Conservation (phyloP, 2,888 invertebrate species). For the Drosophila sordidapex region DNA sequence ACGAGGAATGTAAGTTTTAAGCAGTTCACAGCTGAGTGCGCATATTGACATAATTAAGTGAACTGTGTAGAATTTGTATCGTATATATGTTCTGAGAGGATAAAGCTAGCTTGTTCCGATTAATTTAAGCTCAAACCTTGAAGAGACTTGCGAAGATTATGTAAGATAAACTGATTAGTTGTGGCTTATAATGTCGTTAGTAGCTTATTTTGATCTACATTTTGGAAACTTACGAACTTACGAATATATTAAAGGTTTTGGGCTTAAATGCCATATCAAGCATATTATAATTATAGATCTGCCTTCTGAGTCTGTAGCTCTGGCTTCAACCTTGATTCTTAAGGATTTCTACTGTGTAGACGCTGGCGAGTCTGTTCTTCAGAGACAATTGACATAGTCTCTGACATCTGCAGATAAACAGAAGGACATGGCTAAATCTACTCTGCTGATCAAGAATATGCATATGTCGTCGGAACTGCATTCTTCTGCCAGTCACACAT, state of each 20-base stretch:
- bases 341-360: neutral
- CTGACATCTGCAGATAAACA: no score
- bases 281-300: neutral
- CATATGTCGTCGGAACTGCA: neutral
- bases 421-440: no score
- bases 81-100: neutral
- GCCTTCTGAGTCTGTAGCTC: no score
- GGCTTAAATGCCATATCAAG: accelerated
- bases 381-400: neutral
- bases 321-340: neutral
- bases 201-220: neutral
- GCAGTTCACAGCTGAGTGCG: neutral
- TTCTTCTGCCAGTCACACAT: neutral
- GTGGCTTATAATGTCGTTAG: neutral
- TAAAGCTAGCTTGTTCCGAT: neutral
- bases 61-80: neutral
- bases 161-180: neutral
- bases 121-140: neutral
- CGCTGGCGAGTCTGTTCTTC: neutral
- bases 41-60: neutral
- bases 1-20: neutral
- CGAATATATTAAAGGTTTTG: neutral
- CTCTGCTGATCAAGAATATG: neutral
- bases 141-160: neutral
- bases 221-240: neutral